Conservation (phyloP, 2,113 vertebrate genomes). For the Nansenia antarctica region DNA sequence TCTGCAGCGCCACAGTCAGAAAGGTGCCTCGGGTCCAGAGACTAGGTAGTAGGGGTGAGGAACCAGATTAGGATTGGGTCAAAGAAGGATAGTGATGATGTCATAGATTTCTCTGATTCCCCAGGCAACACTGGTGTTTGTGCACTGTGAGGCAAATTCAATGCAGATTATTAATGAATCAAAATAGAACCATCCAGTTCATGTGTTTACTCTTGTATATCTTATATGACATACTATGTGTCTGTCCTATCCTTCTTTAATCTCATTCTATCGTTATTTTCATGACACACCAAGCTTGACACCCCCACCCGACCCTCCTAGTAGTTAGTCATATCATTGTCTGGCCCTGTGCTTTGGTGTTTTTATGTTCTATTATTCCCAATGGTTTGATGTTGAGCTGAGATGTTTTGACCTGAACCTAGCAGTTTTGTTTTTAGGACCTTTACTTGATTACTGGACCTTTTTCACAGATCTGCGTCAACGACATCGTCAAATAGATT, state of each 20-base stretch:
- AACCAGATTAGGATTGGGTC: background rate
- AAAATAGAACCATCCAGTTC: background rate
- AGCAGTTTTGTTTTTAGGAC: no score
- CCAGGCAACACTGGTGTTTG: background rate
- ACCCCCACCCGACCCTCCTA: background rate
- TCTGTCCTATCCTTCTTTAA: background rate
- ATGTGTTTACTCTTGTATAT: background rate
- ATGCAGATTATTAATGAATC: no score
- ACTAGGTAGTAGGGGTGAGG: background rate
- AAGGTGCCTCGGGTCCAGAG: conserved; percentile 12
- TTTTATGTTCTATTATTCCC: background rate
- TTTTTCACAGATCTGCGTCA: no score
- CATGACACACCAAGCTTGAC: background rate
- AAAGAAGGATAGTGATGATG: background rate
- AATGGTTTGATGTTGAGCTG: background rate
- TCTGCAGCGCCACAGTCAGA: conserved; percentile 34
- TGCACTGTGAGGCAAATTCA: conserved; percentile 1
- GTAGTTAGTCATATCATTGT: background rate
- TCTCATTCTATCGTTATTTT: background rate
- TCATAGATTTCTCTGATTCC: background rate
- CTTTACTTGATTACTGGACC: no score
- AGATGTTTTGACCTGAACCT: background rate
- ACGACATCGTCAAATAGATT: no score
- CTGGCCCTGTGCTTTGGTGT: background rate
- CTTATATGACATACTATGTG: background rate